Evolutionary conservation across 2,797 vertebrate species (phyloP).

Genomic region (Characodon lateralis): DNA sequence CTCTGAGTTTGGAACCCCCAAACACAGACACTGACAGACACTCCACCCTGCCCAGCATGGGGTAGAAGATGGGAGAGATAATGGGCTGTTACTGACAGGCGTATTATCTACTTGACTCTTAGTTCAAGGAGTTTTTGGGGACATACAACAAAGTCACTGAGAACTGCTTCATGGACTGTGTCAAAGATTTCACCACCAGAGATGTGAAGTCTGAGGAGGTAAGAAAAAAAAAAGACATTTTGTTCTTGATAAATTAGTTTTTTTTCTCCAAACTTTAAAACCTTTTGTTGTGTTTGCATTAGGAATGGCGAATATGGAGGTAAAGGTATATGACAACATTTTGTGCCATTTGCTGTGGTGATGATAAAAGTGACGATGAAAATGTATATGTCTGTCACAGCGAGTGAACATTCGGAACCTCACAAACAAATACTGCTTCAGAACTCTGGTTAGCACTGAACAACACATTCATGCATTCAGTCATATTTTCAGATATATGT

Average conservation of each 20-base stretch:
- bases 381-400: no score
- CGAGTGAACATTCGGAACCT: no score
- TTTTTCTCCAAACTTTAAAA: background rate
- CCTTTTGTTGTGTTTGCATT: background rate
- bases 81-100: background rate
- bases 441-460: no score
- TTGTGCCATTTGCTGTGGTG: background rate
- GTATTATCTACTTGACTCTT: conserved; percentile 3
- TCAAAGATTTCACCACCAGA: conserved; percentile 95
- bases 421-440: no score
- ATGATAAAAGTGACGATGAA: no score
- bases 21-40: background rate
- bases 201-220: conserved; percentile 96
- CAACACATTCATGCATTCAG: no score
- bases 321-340: background rate
- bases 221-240: conserved; percentile 5
- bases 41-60: background rate
- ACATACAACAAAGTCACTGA: conserved; percentile 99
- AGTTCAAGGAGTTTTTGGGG: conserved; percentile 98
- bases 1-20: no score
- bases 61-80: background rate
- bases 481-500: no score
- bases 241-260: background rate
- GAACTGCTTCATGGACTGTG: conserved; percentile 97
- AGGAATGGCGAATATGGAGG: background rate